These are phyloP conservation scores for Drosophila pseudotalamancana DNA, from an alignment of 2,888 invertebrate genomes.

Conservation along the genomic window DNA sequence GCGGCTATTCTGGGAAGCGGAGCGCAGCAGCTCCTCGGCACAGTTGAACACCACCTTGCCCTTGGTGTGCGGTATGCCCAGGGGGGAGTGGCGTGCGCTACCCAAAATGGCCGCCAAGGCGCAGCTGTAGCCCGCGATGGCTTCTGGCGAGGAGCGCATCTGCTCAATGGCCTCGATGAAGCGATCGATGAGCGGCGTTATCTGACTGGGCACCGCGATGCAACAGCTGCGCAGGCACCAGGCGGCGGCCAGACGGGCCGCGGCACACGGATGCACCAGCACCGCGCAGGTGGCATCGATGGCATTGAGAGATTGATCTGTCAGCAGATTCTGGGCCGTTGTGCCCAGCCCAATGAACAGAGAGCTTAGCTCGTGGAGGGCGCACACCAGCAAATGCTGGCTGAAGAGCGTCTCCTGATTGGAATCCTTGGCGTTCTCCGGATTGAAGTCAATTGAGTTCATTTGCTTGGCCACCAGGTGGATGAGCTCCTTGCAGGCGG, in stretches of 20 bases:
- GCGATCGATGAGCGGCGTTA: conserved; percentile 96
- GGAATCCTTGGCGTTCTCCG: conserved; percentile 95
- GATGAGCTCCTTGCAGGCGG: conserved; percentile 97
- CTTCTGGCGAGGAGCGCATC: conserved; percentile 94
- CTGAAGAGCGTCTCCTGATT: conserved; percentile 96
- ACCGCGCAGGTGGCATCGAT: conserved; percentile 88
- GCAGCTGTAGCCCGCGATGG: conserved; percentile 95
- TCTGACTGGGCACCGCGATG: conserved; percentile 96
- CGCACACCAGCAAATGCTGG: conserved; percentile 96
- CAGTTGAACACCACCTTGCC: conserved; percentile 99
- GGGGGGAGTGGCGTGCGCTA: conserved; percentile 93
- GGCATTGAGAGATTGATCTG: conserved; percentile 92
- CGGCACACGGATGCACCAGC: conserved; percentile 96
- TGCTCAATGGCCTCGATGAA: conserved; percentile 95
- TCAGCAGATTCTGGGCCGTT: conserved; percentile 94
- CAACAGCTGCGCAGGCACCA: conserved; percentile 96
- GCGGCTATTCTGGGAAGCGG: conserved; percentile 98
- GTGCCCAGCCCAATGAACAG: conserved; percentile 96
- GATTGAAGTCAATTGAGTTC: conserved; percentile 96
- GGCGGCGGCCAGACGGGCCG: conserved; percentile 96
- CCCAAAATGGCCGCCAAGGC: conserved; percentile 97
- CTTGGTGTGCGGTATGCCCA: conserved; percentile 98
- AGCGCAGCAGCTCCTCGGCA: conserved; percentile 97
- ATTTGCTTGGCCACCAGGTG: conserved; percentile 96
- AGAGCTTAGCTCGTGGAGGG: conserved; percentile 95